Evolutionary conservation across 2,888 invertebrate genomes (phyloP).

Genomic region (Spisula solida): DNA sequence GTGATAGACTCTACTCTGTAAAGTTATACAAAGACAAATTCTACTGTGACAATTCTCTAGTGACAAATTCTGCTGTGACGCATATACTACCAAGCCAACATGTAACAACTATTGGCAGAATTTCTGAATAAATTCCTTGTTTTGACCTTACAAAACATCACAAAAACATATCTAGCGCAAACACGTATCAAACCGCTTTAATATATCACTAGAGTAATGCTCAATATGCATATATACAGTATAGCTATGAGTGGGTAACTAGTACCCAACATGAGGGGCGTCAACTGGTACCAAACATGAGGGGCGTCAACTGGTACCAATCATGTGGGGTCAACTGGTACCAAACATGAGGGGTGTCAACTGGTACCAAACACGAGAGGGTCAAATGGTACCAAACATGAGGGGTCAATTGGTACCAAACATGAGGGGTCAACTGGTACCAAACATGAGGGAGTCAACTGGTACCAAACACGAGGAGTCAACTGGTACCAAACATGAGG

Average conservation of each 20-base stretch:
- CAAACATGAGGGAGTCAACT: not conserved
- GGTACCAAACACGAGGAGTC: too few species aligned
- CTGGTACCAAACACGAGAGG: too few species aligned
- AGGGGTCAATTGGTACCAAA: too few species aligned
- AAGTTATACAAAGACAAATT: not conserved
- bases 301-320: too few species aligned
- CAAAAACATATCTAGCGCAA: not conserved
- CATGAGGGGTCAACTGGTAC: too few species aligned
- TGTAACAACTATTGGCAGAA: not conserved
- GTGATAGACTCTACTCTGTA: not conserved
- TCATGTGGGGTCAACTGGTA: too few species aligned
- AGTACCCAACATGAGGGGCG: too few species aligned
- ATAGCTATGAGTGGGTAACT: not conserved
- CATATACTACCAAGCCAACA: not conserved
- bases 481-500: not conserved
- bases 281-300: too few species aligned
- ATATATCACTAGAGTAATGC: not conserved
- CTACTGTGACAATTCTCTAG: too few species aligned
- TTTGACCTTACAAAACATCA: not conserved
- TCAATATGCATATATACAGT: not conserved
- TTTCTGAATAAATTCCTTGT: not conserved
- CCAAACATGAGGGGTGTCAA: too few species aligned
- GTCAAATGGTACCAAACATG: too few species aligned
- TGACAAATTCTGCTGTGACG: too few species aligned
- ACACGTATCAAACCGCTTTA: not conserved